A percentile compares a stretch with the other conserved stretches of the same genome.
phyloP scores from a whole-genome alignment of 1,140 invertebrate genomes.

The Aricia agestis region DNA sequence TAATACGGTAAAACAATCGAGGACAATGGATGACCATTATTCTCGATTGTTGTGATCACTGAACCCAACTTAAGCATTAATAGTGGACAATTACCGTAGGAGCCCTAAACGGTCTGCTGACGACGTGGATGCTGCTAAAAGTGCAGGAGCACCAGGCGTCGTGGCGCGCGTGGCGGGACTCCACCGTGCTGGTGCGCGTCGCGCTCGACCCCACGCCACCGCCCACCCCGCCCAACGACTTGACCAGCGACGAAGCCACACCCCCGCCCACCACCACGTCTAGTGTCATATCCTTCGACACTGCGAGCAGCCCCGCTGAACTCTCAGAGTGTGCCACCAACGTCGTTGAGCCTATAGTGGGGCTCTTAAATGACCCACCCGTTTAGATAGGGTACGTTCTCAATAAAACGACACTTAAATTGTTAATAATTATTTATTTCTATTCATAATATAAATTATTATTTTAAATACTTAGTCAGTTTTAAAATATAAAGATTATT shows the following conservation, averaged over 20 bases:
- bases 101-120: conserved; percentile 62
- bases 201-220: conserved; percentile 37
- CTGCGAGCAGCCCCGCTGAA: conserved; percentile 27
- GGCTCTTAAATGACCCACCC: conserved; percentile 37
- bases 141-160: conserved; percentile 67
- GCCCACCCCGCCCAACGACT: background rate
- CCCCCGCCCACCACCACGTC: conserved; percentile 35
- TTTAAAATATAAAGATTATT: conserved; percentile 3
- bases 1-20: too few species aligned
- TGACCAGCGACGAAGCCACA: conserved; percentile 19
- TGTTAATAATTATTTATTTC: conserved; percentile 64
- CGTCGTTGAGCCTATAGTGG: conserved; percentile 54
- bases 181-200: conserved; percentile 61
- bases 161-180: conserved; percentile 67
- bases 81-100: too few species aligned
- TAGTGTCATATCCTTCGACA: conserved; percentile 13
- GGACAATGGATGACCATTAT: too few species aligned
- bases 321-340: conserved; percentile 49
- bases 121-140: conserved; percentile 69
- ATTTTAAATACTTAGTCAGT: conserved; percentile 35
- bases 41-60: too few species aligned
- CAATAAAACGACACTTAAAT: conserved; percentile 41
- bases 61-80: too few species aligned
- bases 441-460: conserved; percentile 60
- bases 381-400: conserved; percentile 22